These are phyloP conservation scores for Salvelinus sp. DNA, from an alignment of 2,113 vertebrate species.

Conservation along the genomic window DNA sequence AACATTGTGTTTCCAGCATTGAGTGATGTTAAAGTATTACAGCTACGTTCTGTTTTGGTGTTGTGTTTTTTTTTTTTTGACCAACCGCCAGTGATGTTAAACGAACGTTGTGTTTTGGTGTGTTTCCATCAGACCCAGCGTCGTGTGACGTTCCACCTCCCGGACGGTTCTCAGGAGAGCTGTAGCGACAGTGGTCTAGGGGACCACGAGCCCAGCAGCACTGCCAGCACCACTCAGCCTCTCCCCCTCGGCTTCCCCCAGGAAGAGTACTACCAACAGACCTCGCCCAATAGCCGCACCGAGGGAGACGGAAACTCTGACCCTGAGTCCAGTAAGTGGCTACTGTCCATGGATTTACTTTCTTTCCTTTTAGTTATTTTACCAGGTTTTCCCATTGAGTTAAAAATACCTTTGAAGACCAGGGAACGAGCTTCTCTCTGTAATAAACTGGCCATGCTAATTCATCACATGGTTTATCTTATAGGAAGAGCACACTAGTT, in stretches of 20 bases:
- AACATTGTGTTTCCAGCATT: too few species aligned
- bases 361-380: too few species aligned
- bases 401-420: too few species aligned
- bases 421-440: too few species aligned
- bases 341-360: background rate
- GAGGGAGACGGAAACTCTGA: constrained; percentile 98
- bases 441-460: too few species aligned
- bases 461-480: too few species aligned
- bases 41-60: too few species aligned
- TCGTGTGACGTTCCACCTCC: constrained; percentile 95
- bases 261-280: constrained; percentile 90
- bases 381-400: too few species aligned
- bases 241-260: constrained; percentile 87
- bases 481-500: too few species aligned
- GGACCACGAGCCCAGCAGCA: constrained; percentile 80
- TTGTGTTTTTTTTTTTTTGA: too few species aligned
- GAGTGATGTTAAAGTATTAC: too few species aligned
- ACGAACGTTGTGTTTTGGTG: background rate
- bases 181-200: constrained; percentile 89
- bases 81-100: too few species aligned
- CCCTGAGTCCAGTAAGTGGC: constrained; percentile 94
- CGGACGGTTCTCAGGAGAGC: constrained; percentile 94
- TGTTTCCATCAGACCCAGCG: constrained; percentile 83
- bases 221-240: constrained; percentile 78
- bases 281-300: constrained; percentile 89